Conservation (phyloP, 2,113 vertebrate species). For the Progne subis region DNA sequence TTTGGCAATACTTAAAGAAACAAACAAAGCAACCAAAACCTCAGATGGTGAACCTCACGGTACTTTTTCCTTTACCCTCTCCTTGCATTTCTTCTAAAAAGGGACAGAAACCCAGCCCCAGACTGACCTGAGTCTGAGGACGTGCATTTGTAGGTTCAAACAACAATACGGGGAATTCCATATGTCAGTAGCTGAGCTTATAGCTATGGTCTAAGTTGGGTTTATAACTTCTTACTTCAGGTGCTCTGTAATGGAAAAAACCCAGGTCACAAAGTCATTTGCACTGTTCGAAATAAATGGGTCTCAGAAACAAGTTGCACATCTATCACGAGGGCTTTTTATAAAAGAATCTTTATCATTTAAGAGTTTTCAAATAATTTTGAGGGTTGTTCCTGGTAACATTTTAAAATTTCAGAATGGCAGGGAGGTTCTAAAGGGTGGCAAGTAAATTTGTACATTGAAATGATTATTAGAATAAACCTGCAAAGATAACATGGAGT, state of each 20-base stretch:
- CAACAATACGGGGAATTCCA: not conserved
- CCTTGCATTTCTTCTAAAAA: not conserved
- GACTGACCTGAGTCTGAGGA: not conserved
- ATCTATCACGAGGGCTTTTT: not conserved
- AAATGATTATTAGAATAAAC: not conserved
- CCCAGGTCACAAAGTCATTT: not conserved
- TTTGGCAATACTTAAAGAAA: not conserved
- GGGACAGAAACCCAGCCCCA: not conserved
- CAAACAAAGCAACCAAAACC: not conserved
- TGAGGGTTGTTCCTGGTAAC: not conserved
- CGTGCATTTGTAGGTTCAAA: not conserved
- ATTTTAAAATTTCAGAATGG: not conserved
- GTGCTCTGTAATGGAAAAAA: not conserved
- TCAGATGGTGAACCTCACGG: fast-evolving
- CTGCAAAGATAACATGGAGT: not conserved
- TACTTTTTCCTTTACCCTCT: not conserved
- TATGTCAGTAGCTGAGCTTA: not conserved
- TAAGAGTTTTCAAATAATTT: not conserved
- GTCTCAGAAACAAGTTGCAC: not conserved
- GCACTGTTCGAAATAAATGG: not conserved
- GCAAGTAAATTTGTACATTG: not conserved
- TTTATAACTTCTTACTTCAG: not conserved
- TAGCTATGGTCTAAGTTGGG: not conserved
- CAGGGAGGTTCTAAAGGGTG: not conserved
- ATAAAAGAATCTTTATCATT: not conserved